Evolutionary conservation across 2,888 invertebrate species (phyloP).

Genomic region (Zaprionus bogoriensis): DNA sequence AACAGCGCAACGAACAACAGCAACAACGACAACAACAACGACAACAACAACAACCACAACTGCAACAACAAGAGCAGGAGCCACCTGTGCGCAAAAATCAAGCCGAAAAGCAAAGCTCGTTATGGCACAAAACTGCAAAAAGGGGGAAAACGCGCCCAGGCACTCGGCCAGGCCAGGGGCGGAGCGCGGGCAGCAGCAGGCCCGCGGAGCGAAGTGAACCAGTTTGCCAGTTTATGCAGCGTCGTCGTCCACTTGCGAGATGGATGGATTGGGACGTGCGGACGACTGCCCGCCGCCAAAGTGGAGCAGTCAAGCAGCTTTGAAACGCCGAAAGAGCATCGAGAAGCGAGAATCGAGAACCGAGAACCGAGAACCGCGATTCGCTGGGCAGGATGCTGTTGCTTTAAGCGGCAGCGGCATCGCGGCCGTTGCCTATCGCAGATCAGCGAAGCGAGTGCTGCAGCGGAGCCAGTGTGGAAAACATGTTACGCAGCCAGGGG

Average conservation of each 20-base stretch:
- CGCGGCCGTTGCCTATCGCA: constrained; percentile 23
- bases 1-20: too few species aligned
- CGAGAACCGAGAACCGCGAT: constrained; percentile 9
- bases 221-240: constrained; percentile 69
- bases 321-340: constrained; percentile 69
- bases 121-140: constrained; percentile 48
- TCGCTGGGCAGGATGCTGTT: constrained; percentile 34
- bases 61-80: constrained; percentile 34
- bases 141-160: not conserved
- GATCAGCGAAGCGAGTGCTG: constrained; percentile 14
- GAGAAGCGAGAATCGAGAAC: not conserved
- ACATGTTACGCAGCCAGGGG: constrained; percentile 29
- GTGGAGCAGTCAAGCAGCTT: constrained; percentile 78
- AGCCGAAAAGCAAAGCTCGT: constrained; percentile 73
- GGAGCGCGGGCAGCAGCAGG: not conserved
- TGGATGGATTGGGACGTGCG: constrained; percentile 61
- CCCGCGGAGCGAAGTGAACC: constrained; percentile 48
- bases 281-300: constrained; percentile 61
- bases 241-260: constrained; percentile 32
- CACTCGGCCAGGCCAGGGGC: not conserved
- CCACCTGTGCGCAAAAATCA: constrained; percentile 75
- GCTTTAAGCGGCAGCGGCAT: constrained; percentile 12
- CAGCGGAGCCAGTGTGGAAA: constrained; percentile 5
- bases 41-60: too few species aligned
- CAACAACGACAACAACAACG: too few species aligned